phyloP scores from a whole-genome alignment of 2,113 vertebrate genomes.

The Baryphthengus martii region DNA sequence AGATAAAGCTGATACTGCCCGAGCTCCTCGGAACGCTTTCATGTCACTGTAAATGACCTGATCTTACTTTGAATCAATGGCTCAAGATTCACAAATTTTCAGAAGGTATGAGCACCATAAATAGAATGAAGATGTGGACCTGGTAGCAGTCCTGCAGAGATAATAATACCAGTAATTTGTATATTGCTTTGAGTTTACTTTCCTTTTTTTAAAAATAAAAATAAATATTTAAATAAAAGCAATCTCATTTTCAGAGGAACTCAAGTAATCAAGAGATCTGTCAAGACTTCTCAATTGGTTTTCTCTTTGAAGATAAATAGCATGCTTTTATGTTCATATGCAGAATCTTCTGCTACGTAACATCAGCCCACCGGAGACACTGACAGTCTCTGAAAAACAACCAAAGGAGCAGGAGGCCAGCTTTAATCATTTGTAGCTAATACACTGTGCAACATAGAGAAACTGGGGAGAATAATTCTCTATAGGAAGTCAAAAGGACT shows the following conservation, averaged over 20 bases:
- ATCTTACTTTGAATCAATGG: not conserved
- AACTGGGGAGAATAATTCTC: not conserved
- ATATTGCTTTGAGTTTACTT: not conserved
- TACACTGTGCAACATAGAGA: not conserved
- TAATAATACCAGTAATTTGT: not conserved
- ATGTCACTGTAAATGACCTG: not conserved
- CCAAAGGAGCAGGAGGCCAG: conserved; percentile 1
- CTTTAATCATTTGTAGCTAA: conserved; percentile 48
- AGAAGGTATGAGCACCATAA: not conserved
- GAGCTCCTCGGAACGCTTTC: not conserved
- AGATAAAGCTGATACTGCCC: not conserved
- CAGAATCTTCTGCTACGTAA: not conserved
- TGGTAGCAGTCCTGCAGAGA: not conserved
- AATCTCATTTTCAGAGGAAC: not conserved
- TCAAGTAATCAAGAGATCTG: not conserved
- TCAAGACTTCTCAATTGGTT: not conserved
- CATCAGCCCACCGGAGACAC: not conserved
- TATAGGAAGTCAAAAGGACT: not conserved
- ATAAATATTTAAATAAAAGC: not conserved
- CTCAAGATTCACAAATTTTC: not conserved
- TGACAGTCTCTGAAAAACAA: not conserved
- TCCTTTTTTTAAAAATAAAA: not conserved
- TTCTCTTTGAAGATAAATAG: conserved; percentile 29
- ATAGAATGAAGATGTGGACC: not conserved
- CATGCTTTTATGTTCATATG: not conserved